Conservation (phyloP, 2,888 invertebrate genomes). For the Hemicrepidius hirtus region DNA sequence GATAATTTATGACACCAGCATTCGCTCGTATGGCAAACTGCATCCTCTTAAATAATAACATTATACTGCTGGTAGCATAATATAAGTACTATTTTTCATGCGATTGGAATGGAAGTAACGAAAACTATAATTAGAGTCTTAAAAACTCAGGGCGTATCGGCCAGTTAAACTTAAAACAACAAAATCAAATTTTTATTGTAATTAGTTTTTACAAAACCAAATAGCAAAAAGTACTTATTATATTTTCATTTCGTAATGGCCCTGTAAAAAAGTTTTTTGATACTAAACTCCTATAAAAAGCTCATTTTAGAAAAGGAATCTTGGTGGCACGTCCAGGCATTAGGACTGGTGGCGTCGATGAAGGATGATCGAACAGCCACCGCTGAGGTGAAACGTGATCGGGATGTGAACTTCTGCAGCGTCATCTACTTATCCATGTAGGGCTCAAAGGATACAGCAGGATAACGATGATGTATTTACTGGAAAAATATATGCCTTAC, state of each 20-base stretch:
- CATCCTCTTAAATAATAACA: no score
- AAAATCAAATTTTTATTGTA: no score
- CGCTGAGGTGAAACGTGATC: conserved; percentile 58
- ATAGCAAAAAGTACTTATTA: no score
- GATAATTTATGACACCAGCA: no score
- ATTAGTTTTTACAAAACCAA: no score
- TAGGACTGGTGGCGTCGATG: conserved; percentile 55
- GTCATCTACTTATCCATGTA: conserved; percentile 56
- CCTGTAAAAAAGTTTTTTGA: conserved; percentile 40
- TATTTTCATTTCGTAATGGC: conserved; percentile 23
- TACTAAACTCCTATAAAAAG: conserved; percentile 51
- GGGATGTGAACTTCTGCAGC: conserved; percentile 55
- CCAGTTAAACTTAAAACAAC: no score
- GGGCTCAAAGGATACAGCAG: conserved; percentile 57
- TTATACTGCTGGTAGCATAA: no score
- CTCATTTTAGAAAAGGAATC: conserved; percentile 51
- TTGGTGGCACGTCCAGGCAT: conserved; percentile 51
- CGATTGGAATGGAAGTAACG: no score
- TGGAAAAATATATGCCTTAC: conserved; percentile 51
- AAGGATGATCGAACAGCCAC: conserved; percentile 58
- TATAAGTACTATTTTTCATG: no score
- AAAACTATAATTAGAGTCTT: no score
- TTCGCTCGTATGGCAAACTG: no score
- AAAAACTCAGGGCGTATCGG: no score
- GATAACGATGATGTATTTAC: conserved; percentile 59